These are phyloP conservation scores for Periophthalmodon schlosseri DNA, from an alignment of 2,113 vertebrate genomes.

Conservation along the genomic window DNA sequence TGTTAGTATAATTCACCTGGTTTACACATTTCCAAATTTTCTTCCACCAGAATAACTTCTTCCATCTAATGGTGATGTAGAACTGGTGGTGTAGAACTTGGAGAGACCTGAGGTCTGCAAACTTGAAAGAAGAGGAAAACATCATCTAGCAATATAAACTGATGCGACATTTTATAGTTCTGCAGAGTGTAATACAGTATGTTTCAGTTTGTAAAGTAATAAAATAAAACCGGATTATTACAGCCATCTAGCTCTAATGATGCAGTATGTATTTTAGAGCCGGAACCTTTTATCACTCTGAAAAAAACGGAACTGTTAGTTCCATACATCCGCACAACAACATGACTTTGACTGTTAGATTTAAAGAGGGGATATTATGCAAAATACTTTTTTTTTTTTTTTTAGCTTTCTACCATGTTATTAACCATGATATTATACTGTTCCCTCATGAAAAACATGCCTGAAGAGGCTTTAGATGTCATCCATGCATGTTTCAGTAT, in stretches of 20 bases:
- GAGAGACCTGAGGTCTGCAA: neutral
- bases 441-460: too few species aligned
- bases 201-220: neutral
- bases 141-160: neutral
- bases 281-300: neutral
- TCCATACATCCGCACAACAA: too few species aligned
- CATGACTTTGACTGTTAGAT: too few species aligned
- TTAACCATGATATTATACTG: too few species aligned
- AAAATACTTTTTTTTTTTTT: too few species aligned
- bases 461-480: too few species aligned
- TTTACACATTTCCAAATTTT: neutral
- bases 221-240: neutral
- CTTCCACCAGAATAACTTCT: neutral
- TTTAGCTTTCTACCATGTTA: too few species aligned
- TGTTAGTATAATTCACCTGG: too few species aligned
- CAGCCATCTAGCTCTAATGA: constrained; percentile 1
- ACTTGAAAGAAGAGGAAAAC: neutral
- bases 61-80: neutral
- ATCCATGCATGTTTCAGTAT: too few species aligned
- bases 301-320: too few species aligned
- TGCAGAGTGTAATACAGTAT: neutral
- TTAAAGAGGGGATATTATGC: too few species aligned
- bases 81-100: neutral
- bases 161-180: neutral
- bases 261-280: neutral